Evolutionary conservation across 2,888 invertebrate species (phyloP).

Genomic region (Drosophila incognita): DNA sequence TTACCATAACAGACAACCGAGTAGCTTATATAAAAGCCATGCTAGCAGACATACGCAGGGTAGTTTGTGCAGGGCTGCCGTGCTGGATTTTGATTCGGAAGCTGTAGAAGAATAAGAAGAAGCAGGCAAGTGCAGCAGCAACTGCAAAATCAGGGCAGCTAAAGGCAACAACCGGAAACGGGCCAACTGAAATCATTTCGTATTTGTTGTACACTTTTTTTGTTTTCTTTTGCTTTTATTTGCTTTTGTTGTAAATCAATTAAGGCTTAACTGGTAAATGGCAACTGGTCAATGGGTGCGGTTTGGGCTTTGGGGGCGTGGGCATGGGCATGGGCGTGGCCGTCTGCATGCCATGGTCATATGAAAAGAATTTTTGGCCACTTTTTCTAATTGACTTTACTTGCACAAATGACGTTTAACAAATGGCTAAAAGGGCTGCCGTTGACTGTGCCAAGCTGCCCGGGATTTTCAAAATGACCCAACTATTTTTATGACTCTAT

Average conservation of each 20-base stretch:
- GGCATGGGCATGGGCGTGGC: not conserved
- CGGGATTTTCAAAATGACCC: slow-evolving; percentile 52
- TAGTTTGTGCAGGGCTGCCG: not conserved
- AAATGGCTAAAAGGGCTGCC: slow-evolving; percentile 48
- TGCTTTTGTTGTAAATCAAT: slow-evolving; percentile 57
- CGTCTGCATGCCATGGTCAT: slow-evolving; percentile 17
- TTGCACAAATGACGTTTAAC: slow-evolving; percentile 47
- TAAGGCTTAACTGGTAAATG: slow-evolving; percentile 49
- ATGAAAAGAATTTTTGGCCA: slow-evolving; percentile 45
- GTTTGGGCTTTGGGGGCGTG: not conserved
- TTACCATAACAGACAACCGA: not conserved
- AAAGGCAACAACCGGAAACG: slow-evolving; percentile 44
- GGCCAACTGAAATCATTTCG: slow-evolving; percentile 52
- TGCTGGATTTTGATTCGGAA: not conserved
- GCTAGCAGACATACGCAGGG: not conserved
- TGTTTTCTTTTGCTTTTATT: slow-evolving; percentile 22
- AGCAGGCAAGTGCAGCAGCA: slow-evolving; percentile 33
- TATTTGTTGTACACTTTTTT: slow-evolving; percentile 39
- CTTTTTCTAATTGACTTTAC: slow-evolving; percentile 58
- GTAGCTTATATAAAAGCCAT: not conserved
- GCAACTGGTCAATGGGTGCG: slow-evolving; percentile 22
- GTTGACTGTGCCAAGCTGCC: slow-evolving; percentile 15
- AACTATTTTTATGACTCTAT: slow-evolving; percentile 61
- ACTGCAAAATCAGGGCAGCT: slow-evolving; percentile 30
- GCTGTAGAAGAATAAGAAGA: not conserved